phyloP scores from a whole-genome alignment of 2,797 vertebrate genomes.

The Mormyrus hasselquistii region DNA sequence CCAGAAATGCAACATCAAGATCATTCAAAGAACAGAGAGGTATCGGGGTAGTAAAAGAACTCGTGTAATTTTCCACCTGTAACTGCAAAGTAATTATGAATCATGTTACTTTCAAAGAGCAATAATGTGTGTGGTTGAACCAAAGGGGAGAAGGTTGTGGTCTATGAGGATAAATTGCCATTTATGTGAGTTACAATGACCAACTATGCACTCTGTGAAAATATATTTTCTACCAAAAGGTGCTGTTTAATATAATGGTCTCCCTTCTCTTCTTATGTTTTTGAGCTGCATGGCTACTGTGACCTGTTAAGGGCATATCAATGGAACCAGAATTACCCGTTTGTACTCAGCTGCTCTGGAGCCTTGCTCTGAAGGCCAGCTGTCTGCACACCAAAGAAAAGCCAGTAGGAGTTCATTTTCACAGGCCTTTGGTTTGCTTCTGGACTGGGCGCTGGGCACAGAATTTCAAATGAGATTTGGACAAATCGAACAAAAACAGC shows the following conservation, averaged over 20 bases:
- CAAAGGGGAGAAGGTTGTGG: not conserved
- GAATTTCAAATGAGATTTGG: constrained; percentile 27
- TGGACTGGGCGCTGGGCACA: constrained; percentile 17
- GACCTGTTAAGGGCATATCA: not conserved
- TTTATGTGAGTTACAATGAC: not conserved
- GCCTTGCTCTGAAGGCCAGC: constrained; percentile 22
- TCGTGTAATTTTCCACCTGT: not conserved
- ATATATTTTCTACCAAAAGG: not conserved
- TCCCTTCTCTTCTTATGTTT: not conserved
- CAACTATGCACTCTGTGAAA: not conserved
- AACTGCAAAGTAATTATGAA: not conserved
- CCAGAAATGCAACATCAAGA: not conserved
- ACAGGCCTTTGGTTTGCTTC: constrained; percentile 26
- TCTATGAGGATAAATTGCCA: not conserved
- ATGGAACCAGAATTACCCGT: constrained; percentile 16
- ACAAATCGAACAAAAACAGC: constrained; percentile 13
- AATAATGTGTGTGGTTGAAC: not conserved
- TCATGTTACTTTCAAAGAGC: not conserved
- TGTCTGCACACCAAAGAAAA: constrained; percentile 12
- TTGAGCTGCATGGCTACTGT: not conserved
- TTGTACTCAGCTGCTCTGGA: not conserved
- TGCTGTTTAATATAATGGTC: not conserved
- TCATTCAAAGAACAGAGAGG: not conserved
- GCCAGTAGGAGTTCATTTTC: constrained; percentile 27
- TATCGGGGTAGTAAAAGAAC: not conserved